phyloP scores from a whole-genome alignment of 2,888 invertebrate genomes.

The Tuberolachnus salignus region DNA sequence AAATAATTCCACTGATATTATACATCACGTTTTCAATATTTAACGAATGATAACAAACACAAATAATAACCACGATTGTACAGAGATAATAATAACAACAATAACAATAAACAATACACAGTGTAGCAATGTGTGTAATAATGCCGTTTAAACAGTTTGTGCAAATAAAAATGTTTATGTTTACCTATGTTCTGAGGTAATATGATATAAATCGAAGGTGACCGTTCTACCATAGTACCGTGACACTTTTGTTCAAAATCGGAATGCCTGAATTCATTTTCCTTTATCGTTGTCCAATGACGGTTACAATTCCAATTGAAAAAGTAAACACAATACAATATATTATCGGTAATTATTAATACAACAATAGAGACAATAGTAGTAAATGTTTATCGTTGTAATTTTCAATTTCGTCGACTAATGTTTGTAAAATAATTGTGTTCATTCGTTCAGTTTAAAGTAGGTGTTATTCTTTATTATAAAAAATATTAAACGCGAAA shows the following conservation, averaged over 20 bases:
- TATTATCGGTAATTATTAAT: constrained; percentile 16
- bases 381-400: not conserved
- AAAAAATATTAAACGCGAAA: not conserved
- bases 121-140: not conserved
- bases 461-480: too few relatives aligned
- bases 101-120: constrained; percentile 24
- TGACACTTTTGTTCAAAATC: constrained; percentile 40
- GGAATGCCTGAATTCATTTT: constrained; percentile 9
- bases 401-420: not conserved
- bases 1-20: not conserved
- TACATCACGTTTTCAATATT: constrained; percentile 4
- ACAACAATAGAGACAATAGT: constrained; percentile 32
- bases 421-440: not conserved
- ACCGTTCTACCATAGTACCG: not conserved
- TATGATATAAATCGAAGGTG: not conserved
- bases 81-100: constrained; percentile 22
- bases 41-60: constrained; percentile 25
- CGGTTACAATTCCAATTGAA: constrained; percentile 55
- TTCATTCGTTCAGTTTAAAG: too few relatives aligned
- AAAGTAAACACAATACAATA: constrained; percentile 37
- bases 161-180: not conserved
- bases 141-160: not conserved
- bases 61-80: too few relatives aligned
- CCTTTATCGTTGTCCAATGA: constrained; percentile 51
- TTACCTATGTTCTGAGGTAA: not conserved